Percentiles rank a stretch among this genome's conserved stretches.
These are phyloP conservation scores for Rachycentron canadum DNA, from an alignment of 2,797 vertebrate species.

Conservation along the genomic window DNA sequence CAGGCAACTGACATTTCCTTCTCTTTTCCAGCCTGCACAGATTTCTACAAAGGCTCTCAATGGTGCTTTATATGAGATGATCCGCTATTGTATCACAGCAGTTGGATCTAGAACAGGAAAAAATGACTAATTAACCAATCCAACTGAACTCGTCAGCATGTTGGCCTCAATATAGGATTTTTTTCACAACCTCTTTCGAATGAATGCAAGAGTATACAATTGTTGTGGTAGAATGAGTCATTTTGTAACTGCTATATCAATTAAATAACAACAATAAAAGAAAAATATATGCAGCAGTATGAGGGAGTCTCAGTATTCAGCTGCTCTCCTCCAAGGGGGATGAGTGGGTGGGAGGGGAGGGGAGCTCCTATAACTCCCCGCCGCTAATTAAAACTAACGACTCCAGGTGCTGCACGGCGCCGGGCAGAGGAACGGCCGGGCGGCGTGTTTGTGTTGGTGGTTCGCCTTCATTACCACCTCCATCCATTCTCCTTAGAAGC, in stretches of 20 bases:
- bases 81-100: background rate
- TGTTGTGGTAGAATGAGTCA: background rate
- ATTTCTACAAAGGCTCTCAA: slow-evolving; percentile 12
- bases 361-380: slow-evolving; percentile 73
- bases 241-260: slow-evolving; percentile 43
- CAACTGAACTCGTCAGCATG: slow-evolving; percentile 30
- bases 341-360: slow-evolving; percentile 60
- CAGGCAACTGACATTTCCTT: slow-evolving; percentile 12
- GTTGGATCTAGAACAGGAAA: slow-evolving; percentile 11
- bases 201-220: slow-evolving; percentile 4
- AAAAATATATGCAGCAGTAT: slow-evolving; percentile 4
- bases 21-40: background rate
- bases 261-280: slow-evolving; percentile 54
- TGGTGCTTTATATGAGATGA: background rate
- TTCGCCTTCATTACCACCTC: slow-evolving; percentile 83
- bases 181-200: slow-evolving; percentile 13
- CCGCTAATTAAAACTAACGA: slow-evolving; percentile 88
- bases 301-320: slow-evolving; percentile 69
- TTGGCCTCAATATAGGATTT: slow-evolving; percentile 17
- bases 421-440: slow-evolving; percentile 69
- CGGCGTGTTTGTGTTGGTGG: slow-evolving; percentile 84
- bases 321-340: slow-evolving; percentile 49
- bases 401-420: slow-evolving; percentile 78
- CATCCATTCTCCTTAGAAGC: slow-evolving; percentile 85
- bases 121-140: slow-evolving; percentile 31